Conservation (phyloP, 2,113 vertebrate species). For the Hemiprocne comata region DNA sequence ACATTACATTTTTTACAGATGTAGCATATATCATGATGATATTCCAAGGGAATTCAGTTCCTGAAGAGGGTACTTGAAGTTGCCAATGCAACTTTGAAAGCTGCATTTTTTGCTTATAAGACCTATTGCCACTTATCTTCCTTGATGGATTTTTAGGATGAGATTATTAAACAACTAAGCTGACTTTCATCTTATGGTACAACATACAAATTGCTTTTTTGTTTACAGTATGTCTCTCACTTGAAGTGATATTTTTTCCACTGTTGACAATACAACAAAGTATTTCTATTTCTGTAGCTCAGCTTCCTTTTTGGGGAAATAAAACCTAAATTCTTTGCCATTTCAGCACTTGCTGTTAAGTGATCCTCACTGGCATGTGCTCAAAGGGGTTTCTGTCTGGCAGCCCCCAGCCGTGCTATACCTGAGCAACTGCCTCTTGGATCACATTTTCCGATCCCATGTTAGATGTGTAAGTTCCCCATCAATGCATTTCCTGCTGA, state of each 20-base stretch:
- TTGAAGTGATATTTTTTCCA: background rate
- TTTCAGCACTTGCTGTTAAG: background rate
- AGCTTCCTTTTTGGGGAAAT: background rate
- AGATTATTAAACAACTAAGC: slow-evolving; percentile 37
- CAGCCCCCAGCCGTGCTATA: background rate
- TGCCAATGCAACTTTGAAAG: background rate
- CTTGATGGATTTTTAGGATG: background rate
- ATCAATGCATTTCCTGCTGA: background rate
- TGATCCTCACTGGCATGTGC: background rate
- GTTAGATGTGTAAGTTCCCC: background rate
- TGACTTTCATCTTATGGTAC: background rate
- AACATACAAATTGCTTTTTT: background rate
- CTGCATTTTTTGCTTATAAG: background rate
- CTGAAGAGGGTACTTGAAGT: background rate
- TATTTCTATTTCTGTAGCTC: slow-evolving; percentile 37
- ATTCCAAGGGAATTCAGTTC: background rate
- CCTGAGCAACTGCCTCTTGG: background rate
- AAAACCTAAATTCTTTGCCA: background rate
- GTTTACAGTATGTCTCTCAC: slow-evolving; percentile 45
- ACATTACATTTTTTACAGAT: background rate
- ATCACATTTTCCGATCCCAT: background rate
- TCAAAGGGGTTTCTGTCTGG: background rate
- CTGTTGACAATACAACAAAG: slow-evolving; percentile 39
- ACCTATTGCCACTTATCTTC: background rate
- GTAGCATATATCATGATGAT: background rate